Evolutionary conservation across 2,888 invertebrate genomes (phyloP), one percentile per base, ranked within the genome.

Genomic region (Toxonevra muliebris): DNA sequence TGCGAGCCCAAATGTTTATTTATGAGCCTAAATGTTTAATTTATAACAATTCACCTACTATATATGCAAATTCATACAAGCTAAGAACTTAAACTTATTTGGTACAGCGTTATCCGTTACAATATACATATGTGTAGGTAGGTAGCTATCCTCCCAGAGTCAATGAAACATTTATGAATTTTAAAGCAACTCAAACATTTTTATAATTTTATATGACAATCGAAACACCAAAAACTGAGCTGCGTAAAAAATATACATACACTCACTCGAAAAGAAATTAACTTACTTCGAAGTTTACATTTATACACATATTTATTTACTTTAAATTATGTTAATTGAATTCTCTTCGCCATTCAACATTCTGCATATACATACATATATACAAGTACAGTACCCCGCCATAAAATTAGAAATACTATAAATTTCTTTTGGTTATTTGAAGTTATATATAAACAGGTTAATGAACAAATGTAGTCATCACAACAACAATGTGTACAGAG

Each of bases 281-380:
- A 30, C 30, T 30, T 30, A 30, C 30, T 30, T 30, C 30, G 30
- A 30, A 30, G 30, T 30, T 30, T 30, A 30, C 7, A 48, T 48
- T 8, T 5, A 48, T 48, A 48, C 45, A 12, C 15, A n/a, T 48
- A 48, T 48, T 48, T 48, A 48, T 48, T 48, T 48, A 48, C 48
- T 48, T 48, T 48, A 48, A 48, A 48, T 48, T 48, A 48, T 48
- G 48, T 7, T 48, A 48, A 48, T 48, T 48, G 48, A 48, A 48
- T 48, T 48, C 48, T 48, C 15, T 48, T 13, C n/a, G n/a, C n/a
- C 48, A 48, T n/a, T 48, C 48, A 15, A 5, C 5, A 10, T 48
- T 10, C 13, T n/a, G 48, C 48, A 10, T 11, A n/a, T n/a, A 48
- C 13, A 5, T 13, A 13, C 48, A 48, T 48, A n/a, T 13, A 10